Conservation (phyloP, 2,888 invertebrate genomes). For the Agapostemon virescens region DNA sequence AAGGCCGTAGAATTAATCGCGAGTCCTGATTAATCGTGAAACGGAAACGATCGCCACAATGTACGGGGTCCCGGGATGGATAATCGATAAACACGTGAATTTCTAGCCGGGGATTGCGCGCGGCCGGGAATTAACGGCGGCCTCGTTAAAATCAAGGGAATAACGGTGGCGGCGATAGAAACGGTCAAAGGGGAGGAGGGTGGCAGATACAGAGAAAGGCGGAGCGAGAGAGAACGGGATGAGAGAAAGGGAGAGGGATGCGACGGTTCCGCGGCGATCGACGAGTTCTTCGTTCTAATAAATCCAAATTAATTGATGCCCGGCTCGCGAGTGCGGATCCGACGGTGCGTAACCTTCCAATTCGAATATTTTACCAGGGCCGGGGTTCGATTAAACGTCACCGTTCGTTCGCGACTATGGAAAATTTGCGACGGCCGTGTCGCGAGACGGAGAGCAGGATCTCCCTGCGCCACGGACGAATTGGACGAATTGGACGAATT, state of each 20-base stretch:
- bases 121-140: conserved; percentile 29
- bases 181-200: neutral
- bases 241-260: neutral
- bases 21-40: conserved; percentile 47
- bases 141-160: conserved; percentile 36
- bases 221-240: neutral
- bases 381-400: conserved; percentile 54
- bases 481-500: too few species aligned
- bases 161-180: conserved; percentile 20
- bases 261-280: conserved; percentile 35
- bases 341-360: conserved; percentile 60
- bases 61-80: conserved; percentile 43
- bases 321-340: conserved; percentile 42
- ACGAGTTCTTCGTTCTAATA: conserved; percentile 66
- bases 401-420: conserved; percentile 29
- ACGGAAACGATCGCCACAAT: conserved; percentile 46
- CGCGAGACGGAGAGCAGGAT: neutral
- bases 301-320: conserved; percentile 65
- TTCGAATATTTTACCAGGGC: conserved; percentile 60
- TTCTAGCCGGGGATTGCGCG: conserved; percentile 43
- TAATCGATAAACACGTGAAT: conserved; percentile 56
- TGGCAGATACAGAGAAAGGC: neutral
- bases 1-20: conserved; percentile 37
- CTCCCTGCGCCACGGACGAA: too few species aligned
- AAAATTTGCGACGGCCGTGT: conserved; percentile 24